Conservation (phyloP, 2,888 invertebrate species). For the Ptychoptera albimana region DNA sequence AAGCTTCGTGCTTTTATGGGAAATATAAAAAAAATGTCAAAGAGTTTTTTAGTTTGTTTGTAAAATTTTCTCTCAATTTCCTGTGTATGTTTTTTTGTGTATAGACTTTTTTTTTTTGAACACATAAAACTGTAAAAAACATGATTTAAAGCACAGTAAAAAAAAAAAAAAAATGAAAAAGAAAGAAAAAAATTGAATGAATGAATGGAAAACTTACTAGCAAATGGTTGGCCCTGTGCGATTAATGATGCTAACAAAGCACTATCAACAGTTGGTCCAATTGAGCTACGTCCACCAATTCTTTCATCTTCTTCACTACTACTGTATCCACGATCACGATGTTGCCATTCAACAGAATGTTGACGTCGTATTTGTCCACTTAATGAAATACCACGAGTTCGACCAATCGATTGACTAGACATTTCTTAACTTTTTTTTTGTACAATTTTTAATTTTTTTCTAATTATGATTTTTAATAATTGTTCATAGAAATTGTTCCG, state of each 20-base stretch:
- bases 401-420: constrained; percentile 32
- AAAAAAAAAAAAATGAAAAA: too few species aligned
- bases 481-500: neutral
- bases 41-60: neutral
- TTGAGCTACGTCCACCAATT: constrained; percentile 26
- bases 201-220: constrained; percentile 30
- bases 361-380: constrained; percentile 33
- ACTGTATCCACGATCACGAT: constrained; percentile 34
- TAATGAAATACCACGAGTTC: constrained; percentile 24
- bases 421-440: constrained; percentile 16
- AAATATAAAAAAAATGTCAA: too few species aligned
- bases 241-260: constrained; percentile 39
- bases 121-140: too few species aligned
- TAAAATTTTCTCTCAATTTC: neutral
- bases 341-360: constrained; percentile 40
- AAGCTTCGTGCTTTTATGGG: too few species aligned
- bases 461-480: too few species aligned
- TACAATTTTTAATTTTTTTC: too few species aligned
- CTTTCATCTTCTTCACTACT: constrained; percentile 40
- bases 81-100: neutral
- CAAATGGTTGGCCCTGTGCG: constrained; percentile 41
- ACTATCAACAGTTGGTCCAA: constrained; percentile 31
- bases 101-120: too few species aligned
- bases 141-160: too few species aligned
- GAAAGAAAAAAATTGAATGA: too few species aligned